A percentile compares a stretch with the other conserved stretches of the same genome.
These are phyloP conservation scores for Epistrophe eligans DNA, from an alignment of 2,888 invertebrate genomes.

Conservation along the genomic window DNA sequence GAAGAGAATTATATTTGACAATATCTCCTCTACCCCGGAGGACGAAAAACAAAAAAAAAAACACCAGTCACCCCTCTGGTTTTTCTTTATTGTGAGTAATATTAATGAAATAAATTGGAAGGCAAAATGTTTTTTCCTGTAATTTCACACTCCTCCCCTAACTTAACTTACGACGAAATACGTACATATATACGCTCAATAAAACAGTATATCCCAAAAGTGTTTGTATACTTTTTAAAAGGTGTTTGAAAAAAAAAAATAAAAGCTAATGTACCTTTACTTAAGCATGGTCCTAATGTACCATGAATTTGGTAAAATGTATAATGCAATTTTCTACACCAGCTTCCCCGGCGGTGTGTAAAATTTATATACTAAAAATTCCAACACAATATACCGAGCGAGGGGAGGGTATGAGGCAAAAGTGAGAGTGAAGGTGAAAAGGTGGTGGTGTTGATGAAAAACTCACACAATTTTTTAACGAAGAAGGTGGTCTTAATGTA, in stretches of 20 bases:
- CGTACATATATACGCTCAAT: conserved; percentile 23
- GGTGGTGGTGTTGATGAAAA: not conserved
- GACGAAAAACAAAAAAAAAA: conserved; percentile 5
- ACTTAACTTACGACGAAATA: conserved; percentile 34
- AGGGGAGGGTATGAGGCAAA: not conserved
- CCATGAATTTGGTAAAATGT: conserved; percentile 72
- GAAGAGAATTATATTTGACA: conserved; percentile 55
- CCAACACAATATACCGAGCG: conserved; percentile 9
- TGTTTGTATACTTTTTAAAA: conserved; percentile 43
- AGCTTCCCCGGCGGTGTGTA: not conserved
- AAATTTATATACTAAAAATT: conserved; percentile 49
- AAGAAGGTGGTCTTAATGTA: conserved; percentile 65
- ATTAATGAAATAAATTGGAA: conserved; percentile 65
- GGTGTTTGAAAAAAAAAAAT: conserved; percentile 45
- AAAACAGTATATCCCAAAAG: conserved; percentile 26
- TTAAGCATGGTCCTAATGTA: conserved; percentile 62
- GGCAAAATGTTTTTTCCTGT: conserved; percentile 54
- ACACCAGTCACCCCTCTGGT: not conserved
- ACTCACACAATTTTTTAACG: conserved; percentile 32
- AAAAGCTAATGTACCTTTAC: conserved; percentile 71
- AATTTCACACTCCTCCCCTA: conserved; percentile 38
- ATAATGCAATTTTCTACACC: conserved; percentile 54
- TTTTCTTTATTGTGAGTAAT: conserved; percentile 52
- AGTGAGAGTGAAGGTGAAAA: not conserved
- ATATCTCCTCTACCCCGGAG: conserved; percentile 13